phyloP scores from a whole-genome alignment of 1,140 invertebrate genomes.

The Drosophila kepulauana region DNA sequence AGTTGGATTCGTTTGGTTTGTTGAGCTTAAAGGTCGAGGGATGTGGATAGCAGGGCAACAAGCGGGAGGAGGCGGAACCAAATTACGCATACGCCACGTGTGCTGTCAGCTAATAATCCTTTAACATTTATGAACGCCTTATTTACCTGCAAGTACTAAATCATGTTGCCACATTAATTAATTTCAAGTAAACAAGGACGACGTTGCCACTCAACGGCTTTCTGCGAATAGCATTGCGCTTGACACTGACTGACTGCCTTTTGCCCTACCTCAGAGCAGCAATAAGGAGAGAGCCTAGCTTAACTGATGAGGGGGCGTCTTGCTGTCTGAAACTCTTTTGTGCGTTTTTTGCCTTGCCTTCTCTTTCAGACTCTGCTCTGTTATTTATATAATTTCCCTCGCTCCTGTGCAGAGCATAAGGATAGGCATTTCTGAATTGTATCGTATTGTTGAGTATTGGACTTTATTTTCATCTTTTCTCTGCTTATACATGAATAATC shows the following conservation, averaged over 20 bases:
- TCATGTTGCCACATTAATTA: constrained; percentile 82
- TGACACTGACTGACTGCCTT: constrained; percentile 56
- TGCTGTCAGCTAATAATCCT: constrained; percentile 83
- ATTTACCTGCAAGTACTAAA: constrained; percentile 84
- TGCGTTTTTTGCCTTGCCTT: constrained; percentile 69
- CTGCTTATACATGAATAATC: no score
- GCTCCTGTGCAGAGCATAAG: constrained; percentile 22
- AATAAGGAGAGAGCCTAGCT: background rate
- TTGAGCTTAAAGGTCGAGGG: background rate
- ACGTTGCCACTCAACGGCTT: constrained; percentile 40
- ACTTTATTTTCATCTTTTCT: no score
- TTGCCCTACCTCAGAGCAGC: background rate
- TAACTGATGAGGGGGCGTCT: constrained; percentile 70
- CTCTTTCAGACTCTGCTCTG: constrained; percentile 52
- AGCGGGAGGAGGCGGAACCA: constrained; percentile 11
- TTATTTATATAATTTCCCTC: background rate
- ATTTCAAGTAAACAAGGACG: constrained; percentile 74
- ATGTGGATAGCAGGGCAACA: background rate
- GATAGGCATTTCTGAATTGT: no score
- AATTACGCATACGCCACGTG: constrained; percentile 80
- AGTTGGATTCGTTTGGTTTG: constrained; percentile 19
- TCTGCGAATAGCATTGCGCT: constrained; percentile 30
- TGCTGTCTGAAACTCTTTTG: constrained; percentile 79
- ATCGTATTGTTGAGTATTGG: no score
- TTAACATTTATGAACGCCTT: constrained; percentile 83